Percentiles rank a stretch among this genome's conserved stretches.
Conservation (phyloP, 2,888 invertebrate genomes). For the Sturmia bella region DNA sequence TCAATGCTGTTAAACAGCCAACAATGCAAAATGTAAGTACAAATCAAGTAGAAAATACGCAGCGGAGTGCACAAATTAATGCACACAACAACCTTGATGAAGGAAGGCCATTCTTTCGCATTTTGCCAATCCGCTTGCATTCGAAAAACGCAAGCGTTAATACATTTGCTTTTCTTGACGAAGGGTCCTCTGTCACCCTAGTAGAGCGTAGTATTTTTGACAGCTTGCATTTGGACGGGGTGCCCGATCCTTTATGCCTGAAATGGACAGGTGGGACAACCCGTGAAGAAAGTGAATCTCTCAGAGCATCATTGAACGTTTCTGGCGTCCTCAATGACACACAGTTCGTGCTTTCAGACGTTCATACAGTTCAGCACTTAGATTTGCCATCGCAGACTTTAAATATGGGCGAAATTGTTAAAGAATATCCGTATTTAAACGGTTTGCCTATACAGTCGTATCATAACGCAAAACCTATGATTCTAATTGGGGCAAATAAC, state of each 20-base stretch:
- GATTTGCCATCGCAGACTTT: no score
- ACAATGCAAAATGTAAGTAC: constrained; percentile 26
- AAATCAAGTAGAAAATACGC: constrained; percentile 17
- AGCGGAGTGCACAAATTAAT: constrained; percentile 12
- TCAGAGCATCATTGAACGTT: background rate
- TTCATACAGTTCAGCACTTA: no score
- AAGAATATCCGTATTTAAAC: no score
- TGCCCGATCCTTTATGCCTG: background rate
- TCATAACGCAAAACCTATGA: no score
- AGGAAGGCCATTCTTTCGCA: constrained; percentile 1
- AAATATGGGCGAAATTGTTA: no score
- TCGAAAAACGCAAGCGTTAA: background rate
- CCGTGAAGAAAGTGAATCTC: background rate
- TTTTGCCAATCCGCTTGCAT: constrained; percentile 15
- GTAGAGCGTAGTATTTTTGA: constrained; percentile 20
- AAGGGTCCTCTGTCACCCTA: no score
- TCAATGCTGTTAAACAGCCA: no score
- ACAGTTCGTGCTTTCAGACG: no score
- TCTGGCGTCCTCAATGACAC: no score
- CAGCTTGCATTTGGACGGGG: background rate
- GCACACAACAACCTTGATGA: background rate
- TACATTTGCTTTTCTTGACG: constrained; percentile 36
- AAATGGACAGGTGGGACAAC: background rate
- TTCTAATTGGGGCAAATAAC: no score
- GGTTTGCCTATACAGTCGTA: no score